A percentile compares a stretch with the other conserved stretches of the same genome.
Evolutionary conservation across 2,797 vertebrate species (phyloP).

Genomic region (Vireo griseus): DNA sequence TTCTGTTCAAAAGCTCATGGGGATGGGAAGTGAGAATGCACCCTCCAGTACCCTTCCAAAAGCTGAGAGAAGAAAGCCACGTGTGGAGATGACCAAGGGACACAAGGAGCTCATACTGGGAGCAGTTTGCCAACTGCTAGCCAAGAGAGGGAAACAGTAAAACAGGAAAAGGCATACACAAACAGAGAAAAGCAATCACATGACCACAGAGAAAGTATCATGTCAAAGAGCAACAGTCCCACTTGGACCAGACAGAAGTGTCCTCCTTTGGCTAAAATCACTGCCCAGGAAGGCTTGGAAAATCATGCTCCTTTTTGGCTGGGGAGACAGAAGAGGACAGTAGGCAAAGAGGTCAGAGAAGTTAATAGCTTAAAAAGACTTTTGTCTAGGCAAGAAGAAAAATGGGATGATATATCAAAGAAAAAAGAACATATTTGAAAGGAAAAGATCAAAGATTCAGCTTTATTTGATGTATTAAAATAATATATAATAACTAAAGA

Average conservation of each 20-base stretch:
- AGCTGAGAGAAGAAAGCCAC: neutral
- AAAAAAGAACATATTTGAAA: neutral
- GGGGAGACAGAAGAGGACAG: neutral
- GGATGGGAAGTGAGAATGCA: neutral
- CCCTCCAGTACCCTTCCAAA: neutral
- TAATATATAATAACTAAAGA: neutral
- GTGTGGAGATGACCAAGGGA: neutral
- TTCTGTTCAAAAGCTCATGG: neutral
- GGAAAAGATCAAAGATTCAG: neutral
- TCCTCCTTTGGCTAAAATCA: neutral
- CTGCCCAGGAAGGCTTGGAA: neutral
- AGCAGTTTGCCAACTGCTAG: neutral
- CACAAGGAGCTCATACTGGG: accelerated
- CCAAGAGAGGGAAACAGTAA: neutral
- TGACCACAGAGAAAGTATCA: neutral
- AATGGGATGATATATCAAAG: neutral
- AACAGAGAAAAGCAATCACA: neutral
- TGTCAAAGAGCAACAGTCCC: neutral
- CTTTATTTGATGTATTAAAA: neutral
- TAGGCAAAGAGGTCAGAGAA: neutral
- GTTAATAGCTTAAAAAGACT: neutral
- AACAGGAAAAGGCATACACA: neutral
- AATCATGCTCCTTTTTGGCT: neutral
- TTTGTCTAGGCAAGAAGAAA: neutral
- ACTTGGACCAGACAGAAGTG: neutral